These are phyloP conservation scores for Thermophis baileyi DNA, from an alignment of 2,113 vertebrate genomes.

Conservation along the genomic window DNA sequence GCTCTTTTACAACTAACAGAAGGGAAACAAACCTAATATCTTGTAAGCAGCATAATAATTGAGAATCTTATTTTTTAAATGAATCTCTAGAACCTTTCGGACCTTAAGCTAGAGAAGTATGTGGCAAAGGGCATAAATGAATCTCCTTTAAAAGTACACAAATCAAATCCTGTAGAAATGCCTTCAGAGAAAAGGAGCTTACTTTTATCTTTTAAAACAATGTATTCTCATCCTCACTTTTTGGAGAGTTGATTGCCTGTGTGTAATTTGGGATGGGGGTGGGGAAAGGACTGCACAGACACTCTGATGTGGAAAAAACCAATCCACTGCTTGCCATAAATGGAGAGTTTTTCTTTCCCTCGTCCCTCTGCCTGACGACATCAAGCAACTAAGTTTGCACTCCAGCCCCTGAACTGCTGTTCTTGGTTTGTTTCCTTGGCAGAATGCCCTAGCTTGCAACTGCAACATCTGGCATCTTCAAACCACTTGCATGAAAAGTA, in stretches of 20 bases:
- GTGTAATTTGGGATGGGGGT: not conserved
- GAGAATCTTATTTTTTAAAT: not conserved
- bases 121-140: not conserved
- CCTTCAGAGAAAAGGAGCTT: not conserved
- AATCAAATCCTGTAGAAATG: not conserved
- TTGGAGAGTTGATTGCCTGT: not conserved
- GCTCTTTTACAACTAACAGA: not conserved
- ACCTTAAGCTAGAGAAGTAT: not conserved
- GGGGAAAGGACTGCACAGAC: not conserved
- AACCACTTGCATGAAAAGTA: not conserved
- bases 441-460: not conserved
- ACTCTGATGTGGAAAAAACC: not conserved
- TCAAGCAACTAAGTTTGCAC: not conserved
- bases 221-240: not conserved
- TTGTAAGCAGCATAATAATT: not conserved
- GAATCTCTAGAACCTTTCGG: not conserved
- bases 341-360: conserved; percentile 8
- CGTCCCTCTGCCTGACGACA: not conserved
- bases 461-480: not conserved
- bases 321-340: conserved; percentile 10
- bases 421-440: not conserved
- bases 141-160: not conserved
- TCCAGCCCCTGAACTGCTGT: not conserved
- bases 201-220: not conserved
- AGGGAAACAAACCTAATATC: not conserved